These are phyloP conservation scores for Lucilia sericata DNA, from an alignment of 1,140 invertebrate species.

Conservation along the genomic window DNA sequence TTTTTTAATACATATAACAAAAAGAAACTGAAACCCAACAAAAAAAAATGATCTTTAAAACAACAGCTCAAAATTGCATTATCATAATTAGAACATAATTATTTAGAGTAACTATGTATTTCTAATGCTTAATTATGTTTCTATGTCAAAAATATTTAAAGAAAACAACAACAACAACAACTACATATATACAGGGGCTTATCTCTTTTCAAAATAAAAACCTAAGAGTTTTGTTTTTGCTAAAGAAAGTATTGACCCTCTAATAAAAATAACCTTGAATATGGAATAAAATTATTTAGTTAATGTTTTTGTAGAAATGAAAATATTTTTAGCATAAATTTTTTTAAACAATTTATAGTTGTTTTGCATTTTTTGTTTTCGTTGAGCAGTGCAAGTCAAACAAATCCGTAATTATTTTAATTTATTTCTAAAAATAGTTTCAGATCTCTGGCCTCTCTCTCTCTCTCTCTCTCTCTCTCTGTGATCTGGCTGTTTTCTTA, in stretches of 20 bases:
- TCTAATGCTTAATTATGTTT: constrained; percentile 5
- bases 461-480: too few relatives aligned
- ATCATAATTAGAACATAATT: not conserved
- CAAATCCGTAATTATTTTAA: not conserved
- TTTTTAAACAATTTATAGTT: not conserved
- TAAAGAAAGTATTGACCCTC: constrained; percentile 15
- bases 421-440: not conserved
- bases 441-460: too few relatives aligned
- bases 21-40: too few relatives aligned
- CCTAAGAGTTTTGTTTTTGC: not conserved
- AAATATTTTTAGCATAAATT: not conserved
- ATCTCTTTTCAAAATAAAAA: not conserved
- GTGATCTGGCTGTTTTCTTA: not conserved
- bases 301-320: not conserved
- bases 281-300: not conserved
- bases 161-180: not conserved
- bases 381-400: too few relatives aligned
- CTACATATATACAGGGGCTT: not conserved
- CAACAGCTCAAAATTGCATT: not conserved
- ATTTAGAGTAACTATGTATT: not conserved
- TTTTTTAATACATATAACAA: too few relatives aligned
- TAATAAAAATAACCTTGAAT: constrained; percentile 12
- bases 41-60: too few relatives aligned
- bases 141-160: not conserved
- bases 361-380: too few relatives aligned